Evolutionary conservation across 2,888 invertebrate genomes (phyloP).

Genomic region (Parasteatoda lunata): DNA sequence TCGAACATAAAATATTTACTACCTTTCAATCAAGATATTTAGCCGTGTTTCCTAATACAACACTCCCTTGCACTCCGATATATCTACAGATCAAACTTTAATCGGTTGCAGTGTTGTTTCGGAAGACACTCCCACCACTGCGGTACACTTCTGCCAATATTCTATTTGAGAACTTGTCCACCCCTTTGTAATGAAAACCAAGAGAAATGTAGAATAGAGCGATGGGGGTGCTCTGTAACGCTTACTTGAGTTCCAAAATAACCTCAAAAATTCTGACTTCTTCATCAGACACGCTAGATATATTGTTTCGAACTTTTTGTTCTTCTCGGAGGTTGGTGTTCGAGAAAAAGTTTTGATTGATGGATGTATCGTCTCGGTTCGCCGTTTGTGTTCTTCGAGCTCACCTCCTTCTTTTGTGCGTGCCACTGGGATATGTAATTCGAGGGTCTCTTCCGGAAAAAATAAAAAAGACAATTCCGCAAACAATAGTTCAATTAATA

Average conservation of each 20-base stretch:
- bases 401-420: background rate
- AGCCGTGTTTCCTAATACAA: too few species aligned
- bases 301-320: background rate
- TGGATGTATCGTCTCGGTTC: background rate
- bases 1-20: too few species aligned
- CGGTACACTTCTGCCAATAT: background rate
- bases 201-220: background rate
- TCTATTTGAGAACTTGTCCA: background rate
- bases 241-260: background rate
- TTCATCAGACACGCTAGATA: conserved; percentile 11
- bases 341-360: background rate
- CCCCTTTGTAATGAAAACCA: background rate
- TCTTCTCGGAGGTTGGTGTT: background rate
- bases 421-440: background rate
- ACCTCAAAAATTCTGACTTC: background rate
- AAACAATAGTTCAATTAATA: background rate
- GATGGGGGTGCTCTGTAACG: background rate
- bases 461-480: background rate
- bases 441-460: background rate
- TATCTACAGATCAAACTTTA: too few species aligned
- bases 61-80: too few species aligned
- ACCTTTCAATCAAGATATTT: too few species aligned
- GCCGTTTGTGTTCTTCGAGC: background rate
- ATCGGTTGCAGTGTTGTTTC: too few species aligned
- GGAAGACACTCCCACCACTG: background rate